Conservation (phyloP, 2,797 vertebrate species). For the Manis javanica region DNA sequence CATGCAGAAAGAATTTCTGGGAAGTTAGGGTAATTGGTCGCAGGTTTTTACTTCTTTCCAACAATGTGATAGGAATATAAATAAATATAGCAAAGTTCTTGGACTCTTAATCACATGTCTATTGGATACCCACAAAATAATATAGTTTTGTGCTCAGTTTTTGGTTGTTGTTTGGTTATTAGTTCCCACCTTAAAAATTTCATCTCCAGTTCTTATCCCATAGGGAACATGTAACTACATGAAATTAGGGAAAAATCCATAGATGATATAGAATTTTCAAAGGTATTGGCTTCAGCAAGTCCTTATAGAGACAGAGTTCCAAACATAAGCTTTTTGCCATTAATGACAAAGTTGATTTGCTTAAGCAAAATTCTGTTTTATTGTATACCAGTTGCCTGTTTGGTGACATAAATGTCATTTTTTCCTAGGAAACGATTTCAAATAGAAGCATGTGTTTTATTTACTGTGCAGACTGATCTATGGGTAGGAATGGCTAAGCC, state of each 20-base stretch:
- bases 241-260: slow-evolving; percentile 18
- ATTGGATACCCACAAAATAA: not conserved
- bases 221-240: not conserved
- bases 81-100: not conserved
- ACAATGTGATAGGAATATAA: not conserved
- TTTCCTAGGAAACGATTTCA: not conserved
- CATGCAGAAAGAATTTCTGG: slow-evolving; percentile 34
- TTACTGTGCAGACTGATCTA: not conserved
- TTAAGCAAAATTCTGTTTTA: not conserved
- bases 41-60: slow-evolving; percentile 47
- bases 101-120: not conserved
- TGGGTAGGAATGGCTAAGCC: not conserved
- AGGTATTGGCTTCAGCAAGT: not conserved
- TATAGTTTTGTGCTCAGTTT: not conserved
- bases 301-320: not conserved
- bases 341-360: not conserved
- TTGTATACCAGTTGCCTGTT: not conserved
- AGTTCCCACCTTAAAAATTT: not conserved
- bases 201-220: not conserved
- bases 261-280: not conserved
- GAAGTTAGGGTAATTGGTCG: not conserved
- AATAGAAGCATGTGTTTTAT: not conserved
- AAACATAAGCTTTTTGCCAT: not conserved
- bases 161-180: not conserved
- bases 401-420: not conserved